Base-by-base conservation (phyloP, 2,888 invertebrate genomes). In the Lasioglossum vierecki region DNA sequence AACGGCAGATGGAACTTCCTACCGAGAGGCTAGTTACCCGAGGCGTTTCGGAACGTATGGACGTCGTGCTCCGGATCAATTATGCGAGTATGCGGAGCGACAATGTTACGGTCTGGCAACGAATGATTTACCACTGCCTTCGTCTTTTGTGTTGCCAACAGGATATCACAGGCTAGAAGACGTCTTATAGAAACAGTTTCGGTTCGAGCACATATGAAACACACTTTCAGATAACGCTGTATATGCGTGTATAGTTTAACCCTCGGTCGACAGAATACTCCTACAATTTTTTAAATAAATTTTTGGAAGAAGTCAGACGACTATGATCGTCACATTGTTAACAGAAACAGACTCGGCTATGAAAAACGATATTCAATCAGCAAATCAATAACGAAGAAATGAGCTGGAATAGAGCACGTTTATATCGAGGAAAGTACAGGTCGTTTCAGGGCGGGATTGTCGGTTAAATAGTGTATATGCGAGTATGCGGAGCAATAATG, bases 11-110 rank as follows among this genome's bases (percentile, higher is more conserved):
- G 41, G 41, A 39, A n/a, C 39, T 70, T 41, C 70, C 39, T 70
- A 41, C 70, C 70, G 22, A n/a, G 41, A n/a, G 41, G 39, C 22
- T 39, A 68, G 39, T 68, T 68, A 68, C 68, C 63, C 26, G 35
- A 63, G 63, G 39, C 22, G 39, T 68, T 68, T 39, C 35, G 35
- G 35, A 68, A 39, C 68, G 68, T 68, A 68, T 11, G 68, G 68
- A 63, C 63, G 63, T 35, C 63, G 63, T 18, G 63, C 35, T 30
- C 15, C 8, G 30, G 63, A 63, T 63, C 63, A 63, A 63, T 63
- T 63, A 63, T 63, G 63, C 63, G 30, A 13, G 63, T 35, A 30
- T 63, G 63, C n/a, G 57, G 11, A 4, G n/a, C 57, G n/a, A 57
- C n/a, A n/a, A 57, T n/a, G n/a, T 57, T 57, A 11, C 57, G 3